Evolutionary conservation across 92 coral and sea anemone genomes (phyloP), one percentile per base, ranked within the genome.

Genomic region (Porites cylindrica): DNA sequence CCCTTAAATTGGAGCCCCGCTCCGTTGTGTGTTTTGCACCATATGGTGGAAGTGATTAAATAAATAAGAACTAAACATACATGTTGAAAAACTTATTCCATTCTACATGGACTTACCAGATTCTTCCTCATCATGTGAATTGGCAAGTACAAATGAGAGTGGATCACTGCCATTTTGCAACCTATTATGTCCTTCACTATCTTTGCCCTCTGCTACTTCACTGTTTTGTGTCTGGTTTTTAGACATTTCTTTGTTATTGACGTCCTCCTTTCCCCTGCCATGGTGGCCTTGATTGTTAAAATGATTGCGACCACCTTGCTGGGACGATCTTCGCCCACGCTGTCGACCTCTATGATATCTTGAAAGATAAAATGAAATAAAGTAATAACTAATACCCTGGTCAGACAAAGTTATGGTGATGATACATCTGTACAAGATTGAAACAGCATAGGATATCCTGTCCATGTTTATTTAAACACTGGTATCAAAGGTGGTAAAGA

Each of bases 321-420:
- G 87, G 52, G 63, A 74, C 7, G 79, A 43, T 65, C 81, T 73
- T 7, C 38, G 73, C 51, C 80, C 52, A 24, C 81, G 80, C 81
- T 83, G 81, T 3, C 47, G 47, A 38, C 87, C 87, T 83, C 81
- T 62, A 23, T 81, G 87, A 65, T 83, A 83, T 75, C 87, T 83
- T 62, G 17, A 43, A 19, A 23, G 1, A 23, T 12, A 3, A 26
- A 8, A 12, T 62, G 19, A 1, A 71, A 54, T 12, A 24, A 17
- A 19, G 20, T 4, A 38, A 38, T 38, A 2, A 38, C 47, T 38
- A 38, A 38, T 38, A 38, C 7, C 47, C 47, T 38, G 47, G 7
- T 38, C 47, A 38, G 7, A 29, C 32, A 29, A 29, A 29, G 2
- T 38, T 38, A 4, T 38, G 47, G 0, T 0, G 5, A 38, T 38